phyloP scores from a whole-genome alignment of 2,797 vertebrate species.

The Erethizon dorsatum region DNA sequence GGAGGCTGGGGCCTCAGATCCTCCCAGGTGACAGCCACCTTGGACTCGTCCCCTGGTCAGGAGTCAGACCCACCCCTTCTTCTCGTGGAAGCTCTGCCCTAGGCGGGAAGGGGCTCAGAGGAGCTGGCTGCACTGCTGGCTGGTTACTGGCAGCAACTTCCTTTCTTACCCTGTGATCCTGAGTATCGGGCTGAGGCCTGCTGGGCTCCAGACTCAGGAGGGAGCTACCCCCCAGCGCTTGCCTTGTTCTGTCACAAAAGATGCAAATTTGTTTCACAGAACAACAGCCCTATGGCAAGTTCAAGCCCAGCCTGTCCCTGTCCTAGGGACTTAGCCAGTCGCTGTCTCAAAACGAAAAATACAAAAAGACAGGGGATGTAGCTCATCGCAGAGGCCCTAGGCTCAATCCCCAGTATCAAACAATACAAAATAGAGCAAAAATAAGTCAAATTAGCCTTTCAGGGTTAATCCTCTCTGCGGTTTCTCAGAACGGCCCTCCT shows the following conservation, averaged over 20 bases:
- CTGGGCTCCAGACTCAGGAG: too few relatives aligned
- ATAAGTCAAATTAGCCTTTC: background rate
- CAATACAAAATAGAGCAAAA: too few relatives aligned
- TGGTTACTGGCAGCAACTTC: too few relatives aligned
- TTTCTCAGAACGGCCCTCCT: background rate
- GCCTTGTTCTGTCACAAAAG: background rate
- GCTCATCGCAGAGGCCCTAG: background rate
- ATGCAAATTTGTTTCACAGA: background rate
- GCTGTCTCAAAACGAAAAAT: too few relatives aligned
- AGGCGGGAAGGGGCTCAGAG: too few relatives aligned
- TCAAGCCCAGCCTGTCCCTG: background rate
- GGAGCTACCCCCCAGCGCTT: background rate
- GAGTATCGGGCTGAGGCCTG: background rate
- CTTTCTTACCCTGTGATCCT: background rate
- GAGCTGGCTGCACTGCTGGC: background rate
- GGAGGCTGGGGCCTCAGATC: background rate
- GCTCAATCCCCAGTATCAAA: too few relatives aligned
- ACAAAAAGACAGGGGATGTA: too few relatives aligned
- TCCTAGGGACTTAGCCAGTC: background rate
- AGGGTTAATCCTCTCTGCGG: background rate
- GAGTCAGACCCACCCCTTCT: background rate
- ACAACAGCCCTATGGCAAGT: background rate
- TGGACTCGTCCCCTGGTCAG: background rate
- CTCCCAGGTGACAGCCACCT: background rate
- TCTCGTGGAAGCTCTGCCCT: background rate